Base-by-base conservation (phyloP, 2,113 vertebrate genomes). In the Alosa alosa region DNA sequence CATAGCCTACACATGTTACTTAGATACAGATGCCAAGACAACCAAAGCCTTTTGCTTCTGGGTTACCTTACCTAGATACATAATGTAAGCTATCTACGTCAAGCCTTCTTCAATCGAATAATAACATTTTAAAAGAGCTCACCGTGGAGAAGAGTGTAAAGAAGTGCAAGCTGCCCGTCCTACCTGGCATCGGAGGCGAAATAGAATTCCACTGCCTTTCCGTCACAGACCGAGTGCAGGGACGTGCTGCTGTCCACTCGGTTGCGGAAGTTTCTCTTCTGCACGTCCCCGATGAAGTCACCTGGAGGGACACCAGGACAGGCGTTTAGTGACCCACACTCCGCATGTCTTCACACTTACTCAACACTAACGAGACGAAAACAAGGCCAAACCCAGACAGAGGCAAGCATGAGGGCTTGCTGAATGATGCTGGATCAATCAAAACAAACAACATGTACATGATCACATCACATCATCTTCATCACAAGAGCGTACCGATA, bases 111-210 rank as follows among this genome's bases (percentile, higher is more conserved):
- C 20, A 20, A 22, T 60, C 55, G 20, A 22, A 20, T 22, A 6
- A 60, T 60, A 60, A 0, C 55, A 4, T 60, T 60, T 60, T 6
- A 22, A 57, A 22, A 55, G 20, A 60, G 20, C 3, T 22, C 55
- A 6, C 55, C 1, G 4, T 4, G 2, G 41, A 72, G 25, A 31
- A 36, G 11, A 20, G 57, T 84, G 41, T 52, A 41, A 45, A 41
- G 3, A 11, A 47, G 81, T 8, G 25, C 47, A 55, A 4, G 18
- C 17, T 83, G 47, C 81, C 25, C 45, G 36, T 82, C 86, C 89
- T 91, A 99, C 98, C 98, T 99, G 49, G 98, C 98, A 55, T 99
- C 98, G 45, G 98, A 99, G 82, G 98, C 98, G 86, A 99, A 99
- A 94, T 96, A 99, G 91, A 97, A 99, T 90, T 99, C 98, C 92